Evolutionary conservation across 2,888 invertebrate species (phyloP), one percentile per base, ranked within the genome.

Genomic region (Drosophila acutilabella): DNA sequence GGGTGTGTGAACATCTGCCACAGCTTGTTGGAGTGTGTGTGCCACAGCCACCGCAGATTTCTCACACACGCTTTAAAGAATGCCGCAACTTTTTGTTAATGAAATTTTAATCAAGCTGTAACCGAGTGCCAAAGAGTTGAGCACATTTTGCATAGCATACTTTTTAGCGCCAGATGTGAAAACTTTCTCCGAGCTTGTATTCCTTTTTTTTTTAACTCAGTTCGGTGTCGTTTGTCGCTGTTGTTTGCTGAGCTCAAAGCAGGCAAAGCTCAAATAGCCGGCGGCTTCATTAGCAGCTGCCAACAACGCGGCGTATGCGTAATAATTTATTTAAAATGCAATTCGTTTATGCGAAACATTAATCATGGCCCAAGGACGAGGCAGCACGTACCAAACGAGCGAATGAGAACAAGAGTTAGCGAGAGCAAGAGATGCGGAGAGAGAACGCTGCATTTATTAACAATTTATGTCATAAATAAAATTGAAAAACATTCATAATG

Each of bases 91-190:
- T 80, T 80, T 67, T 80, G 83, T 88, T 86, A 85, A 86, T 86
- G 88, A 86, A 86, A 86, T 86, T 88, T 86, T 86, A 88, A 86
- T 86, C 88, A 86, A 80, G 88, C 83, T 62, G 64, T 56, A 61
- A 48, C 59, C 64, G 57, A 66, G 66, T 51, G 41, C 40, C 30
- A 65, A 40, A 41, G 58, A 64, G 71, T 57, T 53, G 48, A 6
- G 62, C 54, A 71, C 54, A 59, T 45, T 64, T 68, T 61, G 30
- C 62, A 57, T 57, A 58, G 65, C 75, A 71, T 45, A 47, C 52
- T 56, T 71, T 71, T 64, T 8, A 59, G 57, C 50, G 58, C 36
- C 64, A 74, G 58, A 33, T 65, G 69, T 42, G 60, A n/a, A 51
- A 64, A 51, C 30, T 61, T 26, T 42, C 18, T 20, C 41, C 16